Evolutionary conservation across 2,113 vertebrate genomes (phyloP), one percentile per base, ranked within the genome.

Genomic region (Embiotoca jacksoni): DNA sequence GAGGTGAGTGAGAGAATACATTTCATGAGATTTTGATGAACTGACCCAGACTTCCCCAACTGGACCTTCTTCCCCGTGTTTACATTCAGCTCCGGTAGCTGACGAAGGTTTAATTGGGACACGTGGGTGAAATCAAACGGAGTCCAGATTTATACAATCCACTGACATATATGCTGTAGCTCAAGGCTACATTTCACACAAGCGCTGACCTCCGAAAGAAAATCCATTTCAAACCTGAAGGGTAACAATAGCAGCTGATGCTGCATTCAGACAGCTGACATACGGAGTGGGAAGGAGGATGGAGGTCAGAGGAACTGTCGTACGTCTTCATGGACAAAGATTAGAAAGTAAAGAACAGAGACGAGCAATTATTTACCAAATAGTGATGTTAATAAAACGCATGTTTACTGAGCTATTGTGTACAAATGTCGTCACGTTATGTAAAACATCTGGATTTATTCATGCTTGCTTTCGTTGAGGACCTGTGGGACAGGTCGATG

Each of bases 221-320:
- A 59, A 16, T 46, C 33, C 33, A 71, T 49, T 32, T 37, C 16
- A 61, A 37, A 75, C 23, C 35, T 52, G 58, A 52, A 74, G 59
- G 11, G 60, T 4, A 65, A 57, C 35, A 50, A 7, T 14, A 50
- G 33, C 50, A 55, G 64, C 79, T 69, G 53, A 75, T 71, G 70
- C 16, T 13, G 3, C n/a, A 44, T 37, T 58, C 54, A 49, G 50
- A 37, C 16, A 36, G 16, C 15, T 53, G 44, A 23, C 10, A 44
- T 14, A 44, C 11, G 52, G 31, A 11, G 30, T 3, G 3, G 0
- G 10, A 8, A 47, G 32, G 36, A 60, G 7, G 35, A 39, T 30
- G 58, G 41, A 70, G 39, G 66, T 63, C 37, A n/a, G 32, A 13
- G 1, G 0, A 31, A 35, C 10, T 31, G 39, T 37, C 33, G 61